Evolutionary conservation across 2,113 vertebrate species (phyloP).

Genomic region (Pyxicephalus adspersus): DNA sequence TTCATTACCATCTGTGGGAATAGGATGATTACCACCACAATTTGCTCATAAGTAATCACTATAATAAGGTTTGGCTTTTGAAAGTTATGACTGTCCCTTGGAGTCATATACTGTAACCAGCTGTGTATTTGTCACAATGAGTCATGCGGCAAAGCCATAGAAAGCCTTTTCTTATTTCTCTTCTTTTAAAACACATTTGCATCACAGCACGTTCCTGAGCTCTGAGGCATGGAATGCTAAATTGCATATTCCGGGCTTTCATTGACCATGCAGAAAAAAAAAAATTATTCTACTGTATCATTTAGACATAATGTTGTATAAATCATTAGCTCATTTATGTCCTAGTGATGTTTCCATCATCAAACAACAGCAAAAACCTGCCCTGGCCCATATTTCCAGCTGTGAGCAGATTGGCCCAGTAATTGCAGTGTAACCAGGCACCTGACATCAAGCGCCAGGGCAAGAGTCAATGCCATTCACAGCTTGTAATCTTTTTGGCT

Average conservation of each 20-base stretch:
- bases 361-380: neutral
- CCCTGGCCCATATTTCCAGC: neutral
- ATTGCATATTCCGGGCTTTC: neutral
- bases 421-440: neutral
- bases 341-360: neutral
- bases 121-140: constrained; percentile 9
- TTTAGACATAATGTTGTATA: neutral
- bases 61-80: no score
- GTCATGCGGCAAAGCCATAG: neutral
- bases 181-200: neutral
- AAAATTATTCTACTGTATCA: neutral
- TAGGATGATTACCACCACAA: no score
- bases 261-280: neutral
- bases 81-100: no score
- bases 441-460: neutral
- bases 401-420: neutral
- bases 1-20: no score
- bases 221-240: neutral
- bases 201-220: neutral
- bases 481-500: neutral
- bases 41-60: no score
- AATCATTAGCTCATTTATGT: neutral
- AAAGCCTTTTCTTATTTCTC: neutral
- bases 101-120: neutral
- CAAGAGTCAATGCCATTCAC: neutral